Evolutionary conservation across 2,888 invertebrate genomes (phyloP).

Genomic region (Dicycla oo): DNA sequence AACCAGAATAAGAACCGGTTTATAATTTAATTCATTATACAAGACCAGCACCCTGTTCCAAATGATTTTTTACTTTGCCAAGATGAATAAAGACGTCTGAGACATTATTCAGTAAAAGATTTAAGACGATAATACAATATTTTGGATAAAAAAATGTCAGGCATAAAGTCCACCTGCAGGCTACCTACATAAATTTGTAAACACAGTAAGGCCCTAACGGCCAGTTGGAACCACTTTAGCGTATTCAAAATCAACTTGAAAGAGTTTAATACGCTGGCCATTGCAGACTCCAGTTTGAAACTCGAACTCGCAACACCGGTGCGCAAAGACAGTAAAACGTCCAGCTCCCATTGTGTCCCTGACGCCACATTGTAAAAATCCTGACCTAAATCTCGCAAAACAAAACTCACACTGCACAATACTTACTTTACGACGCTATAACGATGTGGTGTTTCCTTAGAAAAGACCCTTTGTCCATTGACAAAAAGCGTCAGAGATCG

Average conservation of each 20-base stretch:
- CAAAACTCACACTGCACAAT: constrained; percentile 87
- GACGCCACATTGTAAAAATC: constrained; percentile 89
- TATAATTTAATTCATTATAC: constrained; percentile 72
- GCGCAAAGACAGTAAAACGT: constrained; percentile 78
- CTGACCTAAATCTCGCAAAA: constrained; percentile 89
- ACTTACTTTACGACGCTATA: constrained; percentile 89
- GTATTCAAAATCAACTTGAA: constrained; percentile 61
- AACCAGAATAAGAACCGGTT: constrained; percentile 80
- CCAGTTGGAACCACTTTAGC: constrained; percentile 53
- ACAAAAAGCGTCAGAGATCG: constrained; percentile 88
- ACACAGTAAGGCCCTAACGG: constrained; percentile 55
- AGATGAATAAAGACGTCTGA: constrained; percentile 59
- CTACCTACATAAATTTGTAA: constrained; percentile 49
- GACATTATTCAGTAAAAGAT: constrained; percentile 50
- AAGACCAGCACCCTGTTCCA: constrained; percentile 68
- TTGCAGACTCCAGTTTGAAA: constrained; percentile 58
- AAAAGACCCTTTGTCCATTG: constrained; percentile 89
- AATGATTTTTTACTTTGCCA: constrained; percentile 61
- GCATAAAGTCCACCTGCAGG: constrained; percentile 27
- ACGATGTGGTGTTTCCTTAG: constrained; percentile 90
- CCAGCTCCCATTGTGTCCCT: constrained; percentile 80
- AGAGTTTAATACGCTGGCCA: constrained; percentile 52
- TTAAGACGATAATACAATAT: constrained; percentile 37
- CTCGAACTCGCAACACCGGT: constrained; percentile 66
- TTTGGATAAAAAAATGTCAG: constrained; percentile 31